phyloP scores from a whole-genome alignment of 2,888 invertebrate species.

The Tachina grossa region DNA sequence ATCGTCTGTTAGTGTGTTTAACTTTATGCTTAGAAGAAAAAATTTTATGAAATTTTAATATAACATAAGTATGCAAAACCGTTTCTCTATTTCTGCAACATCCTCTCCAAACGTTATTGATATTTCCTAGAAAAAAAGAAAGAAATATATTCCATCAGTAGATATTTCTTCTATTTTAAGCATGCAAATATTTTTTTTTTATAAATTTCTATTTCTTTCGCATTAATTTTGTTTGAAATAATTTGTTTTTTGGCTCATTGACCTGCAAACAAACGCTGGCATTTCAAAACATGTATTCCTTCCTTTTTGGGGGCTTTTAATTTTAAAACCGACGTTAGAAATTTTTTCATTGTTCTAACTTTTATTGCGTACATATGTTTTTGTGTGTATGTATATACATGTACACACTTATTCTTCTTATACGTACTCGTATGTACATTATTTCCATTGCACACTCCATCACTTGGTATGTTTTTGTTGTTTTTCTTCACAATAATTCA shows the following conservation, averaged over 20 bases:
- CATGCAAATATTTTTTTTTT: background rate
- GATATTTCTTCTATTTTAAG: background rate
- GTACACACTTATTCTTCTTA: no score
- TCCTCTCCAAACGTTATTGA: no score
- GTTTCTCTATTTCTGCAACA: no score
- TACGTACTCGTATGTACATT: background rate
- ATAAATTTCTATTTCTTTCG: background rate
- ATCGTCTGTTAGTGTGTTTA: no score
- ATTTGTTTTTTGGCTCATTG: constrained; percentile 24
- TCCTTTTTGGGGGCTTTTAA: background rate
- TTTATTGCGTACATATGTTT: background rate
- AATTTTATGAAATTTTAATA: no score
- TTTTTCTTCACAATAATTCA: constrained; percentile 39
- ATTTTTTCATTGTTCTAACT: constrained; percentile 6
- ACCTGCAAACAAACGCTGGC: constrained; percentile 9
- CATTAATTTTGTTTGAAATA: background rate
- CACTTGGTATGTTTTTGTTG: background rate
- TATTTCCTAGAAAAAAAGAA: no score
- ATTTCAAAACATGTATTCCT: constrained; percentile 1
- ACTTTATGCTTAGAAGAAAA: no score
- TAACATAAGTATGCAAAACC: no score
- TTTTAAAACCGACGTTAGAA: constrained; percentile 30
- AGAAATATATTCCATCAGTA: no score
- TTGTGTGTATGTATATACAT: no score
- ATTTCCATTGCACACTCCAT: constrained; percentile 6